Evolutionary conservation across 2,113 vertebrate species (phyloP).

Genomic region (Leiothrix lutea): DNA sequence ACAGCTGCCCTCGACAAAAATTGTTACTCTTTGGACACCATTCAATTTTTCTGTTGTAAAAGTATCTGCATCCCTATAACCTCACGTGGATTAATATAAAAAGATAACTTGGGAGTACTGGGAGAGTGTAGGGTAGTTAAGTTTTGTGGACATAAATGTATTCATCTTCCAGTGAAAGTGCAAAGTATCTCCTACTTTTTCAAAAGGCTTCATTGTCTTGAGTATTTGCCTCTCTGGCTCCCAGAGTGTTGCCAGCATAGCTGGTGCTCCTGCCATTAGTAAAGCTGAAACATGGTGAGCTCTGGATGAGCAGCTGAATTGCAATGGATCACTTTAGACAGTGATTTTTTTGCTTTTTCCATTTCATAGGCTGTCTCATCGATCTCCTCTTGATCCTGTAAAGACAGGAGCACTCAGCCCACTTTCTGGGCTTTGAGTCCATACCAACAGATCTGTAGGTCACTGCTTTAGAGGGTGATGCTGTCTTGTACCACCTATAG

Average conservation of each 20-base stretch:
- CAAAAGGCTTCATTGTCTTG: not conserved
- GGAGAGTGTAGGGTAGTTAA: not conserved
- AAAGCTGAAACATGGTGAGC: not conserved
- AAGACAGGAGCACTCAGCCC: slow-evolving; percentile 13
- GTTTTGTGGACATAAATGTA: not conserved
- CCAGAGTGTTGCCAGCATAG: not conserved
- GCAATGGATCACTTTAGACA: not conserved
- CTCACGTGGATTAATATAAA: not conserved
- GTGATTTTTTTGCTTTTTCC: slow-evolving; percentile 17
- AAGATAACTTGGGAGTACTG: not conserved
- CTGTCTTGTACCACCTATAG: slow-evolving; percentile 32
- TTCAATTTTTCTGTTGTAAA: not conserved
- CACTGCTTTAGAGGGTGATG: slow-evolving; percentile 27
- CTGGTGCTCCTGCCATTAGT: not conserved
- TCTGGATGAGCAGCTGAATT: not conserved
- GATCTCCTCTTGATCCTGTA: not conserved
- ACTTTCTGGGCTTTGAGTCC: slow-evolving; percentile 11
- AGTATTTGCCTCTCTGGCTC: not conserved
- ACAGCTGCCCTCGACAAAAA: not conserved
- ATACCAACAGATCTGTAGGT: slow-evolving; percentile 17
- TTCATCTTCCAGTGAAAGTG: not conserved
- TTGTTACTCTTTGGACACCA: not conserved
- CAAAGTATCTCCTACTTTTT: not conserved
- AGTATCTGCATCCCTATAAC: not conserved
- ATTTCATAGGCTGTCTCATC: slow-evolving; percentile 20